These are phyloP conservation scores for Drosophila colorata DNA, from an alignment of 2,888 invertebrate genomes.

Conservation along the genomic window DNA sequence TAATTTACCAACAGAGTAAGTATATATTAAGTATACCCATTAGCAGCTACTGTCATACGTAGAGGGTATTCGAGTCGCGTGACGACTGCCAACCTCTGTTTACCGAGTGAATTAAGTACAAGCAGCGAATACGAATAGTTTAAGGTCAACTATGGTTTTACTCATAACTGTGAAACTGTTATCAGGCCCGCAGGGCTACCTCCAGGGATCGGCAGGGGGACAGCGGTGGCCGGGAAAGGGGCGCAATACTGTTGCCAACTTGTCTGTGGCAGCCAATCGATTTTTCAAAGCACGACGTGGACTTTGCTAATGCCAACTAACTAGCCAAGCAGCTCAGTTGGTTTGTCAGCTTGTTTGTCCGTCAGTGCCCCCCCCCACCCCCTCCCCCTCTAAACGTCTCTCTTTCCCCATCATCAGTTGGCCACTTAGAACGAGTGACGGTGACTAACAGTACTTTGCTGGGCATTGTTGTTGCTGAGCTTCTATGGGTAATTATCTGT, in stretches of 20 bases:
- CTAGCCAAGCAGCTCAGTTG: constrained; percentile 36
- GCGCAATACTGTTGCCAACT: constrained; percentile 56
- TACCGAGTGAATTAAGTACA: constrained; percentile 48
- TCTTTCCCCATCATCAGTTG: constrained; percentile 9
- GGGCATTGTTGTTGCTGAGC: constrained; percentile 28
- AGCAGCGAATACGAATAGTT: constrained; percentile 43
- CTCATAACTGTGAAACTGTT: constrained; percentile 61
- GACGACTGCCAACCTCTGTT: constrained; percentile 49
- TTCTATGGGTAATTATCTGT: constrained; percentile 70
- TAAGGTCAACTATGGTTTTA: constrained; percentile 52
- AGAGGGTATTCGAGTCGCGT: constrained; percentile 52
- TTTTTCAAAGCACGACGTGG: constrained; percentile 51
- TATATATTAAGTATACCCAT: neutral
- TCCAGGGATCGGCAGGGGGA: constrained; percentile 3
- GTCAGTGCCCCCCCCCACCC: neutral
- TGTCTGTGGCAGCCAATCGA: constrained; percentile 65
- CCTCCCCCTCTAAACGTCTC: neutral
- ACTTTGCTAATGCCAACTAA: constrained; percentile 58
- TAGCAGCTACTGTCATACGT: neutral
- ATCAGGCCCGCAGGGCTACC: constrained; percentile 35
- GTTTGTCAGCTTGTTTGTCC: constrained; percentile 3
- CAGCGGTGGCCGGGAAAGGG: neutral
- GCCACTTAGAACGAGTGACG: constrained; percentile 49
- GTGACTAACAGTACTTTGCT: constrained; percentile 71
- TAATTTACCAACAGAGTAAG: neutral